phyloP scores from a whole-genome alignment of 2,113 vertebrate species.

The Rhinogobius similis region DNA sequence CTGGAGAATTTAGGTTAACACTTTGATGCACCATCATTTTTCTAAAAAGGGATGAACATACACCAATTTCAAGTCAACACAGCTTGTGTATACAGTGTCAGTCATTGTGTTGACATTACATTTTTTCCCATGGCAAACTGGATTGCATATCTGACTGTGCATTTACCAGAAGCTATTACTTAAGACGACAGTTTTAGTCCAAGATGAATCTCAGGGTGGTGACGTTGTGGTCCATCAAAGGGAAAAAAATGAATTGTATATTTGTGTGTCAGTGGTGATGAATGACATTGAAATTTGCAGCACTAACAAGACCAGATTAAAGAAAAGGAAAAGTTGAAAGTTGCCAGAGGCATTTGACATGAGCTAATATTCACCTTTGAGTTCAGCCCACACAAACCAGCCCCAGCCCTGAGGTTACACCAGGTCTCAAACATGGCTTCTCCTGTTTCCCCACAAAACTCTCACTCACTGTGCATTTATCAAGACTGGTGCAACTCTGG shows the following conservation, averaged over 20 bases:
- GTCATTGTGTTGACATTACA: constrained; percentile 63
- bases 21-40: constrained; percentile 32
- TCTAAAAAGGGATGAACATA: constrained; percentile 46
- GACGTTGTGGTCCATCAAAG: constrained; percentile 51
- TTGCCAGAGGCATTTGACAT: constrained; percentile 47
- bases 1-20: constrained; percentile 12
- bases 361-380: constrained; percentile 51
- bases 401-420: constrained; percentile 48
- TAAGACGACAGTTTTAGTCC: constrained; percentile 45
- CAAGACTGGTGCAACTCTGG: constrained; percentile 48
- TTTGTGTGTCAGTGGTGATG: constrained; percentile 37
- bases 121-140: constrained; percentile 69
- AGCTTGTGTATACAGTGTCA: constrained; percentile 62
- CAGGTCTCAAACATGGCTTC: constrained; percentile 44
- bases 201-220: constrained; percentile 52
- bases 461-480: constrained; percentile 38
- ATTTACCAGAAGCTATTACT: constrained; percentile 61
- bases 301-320: constrained; percentile 35
- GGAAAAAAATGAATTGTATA: constrained; percentile 9
- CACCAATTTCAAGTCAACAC: constrained; percentile 59
- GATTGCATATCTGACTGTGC: constrained; percentile 54
- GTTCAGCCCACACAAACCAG: constrained; percentile 57
- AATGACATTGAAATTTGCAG: constrained; percentile 46
- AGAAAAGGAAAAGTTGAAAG: constrained; percentile 40
- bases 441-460: constrained; percentile 44